Conservation (phyloP, 2,888 invertebrate genomes). For the Tetramorium bicarinatum region DNA sequence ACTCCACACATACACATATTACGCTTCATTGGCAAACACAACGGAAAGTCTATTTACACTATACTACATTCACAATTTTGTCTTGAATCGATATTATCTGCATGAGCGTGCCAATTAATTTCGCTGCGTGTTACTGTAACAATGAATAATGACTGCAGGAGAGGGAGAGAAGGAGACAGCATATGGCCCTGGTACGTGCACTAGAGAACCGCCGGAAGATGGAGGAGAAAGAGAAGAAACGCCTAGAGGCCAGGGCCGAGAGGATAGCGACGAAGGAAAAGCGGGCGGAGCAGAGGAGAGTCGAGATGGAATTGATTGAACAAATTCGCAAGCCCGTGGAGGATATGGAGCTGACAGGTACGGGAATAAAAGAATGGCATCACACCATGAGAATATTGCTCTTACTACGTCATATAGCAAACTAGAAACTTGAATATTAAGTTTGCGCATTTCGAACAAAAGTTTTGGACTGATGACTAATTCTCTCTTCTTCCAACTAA, state of each 20-base stretch:
- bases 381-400: not conserved
- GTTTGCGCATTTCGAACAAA: not conserved
- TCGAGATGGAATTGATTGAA: conserved; percentile 90
- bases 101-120: conserved; percentile 53
- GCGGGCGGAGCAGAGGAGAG: conserved; percentile 91
- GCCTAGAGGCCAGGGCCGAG: conserved; percentile 93
- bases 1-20: not conserved
- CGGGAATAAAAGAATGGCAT: conserved; percentile 24
- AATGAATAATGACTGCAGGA: conserved; percentile 88
- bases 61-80: conserved; percentile 26
- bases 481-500: not conserved
- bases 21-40: conserved; percentile 36
- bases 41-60: not conserved
- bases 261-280: conserved; percentile 95
- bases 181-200: conserved; percentile 95
- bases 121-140: conserved; percentile 16
- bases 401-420: not conserved
- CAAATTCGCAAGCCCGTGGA: conserved; percentile 96
- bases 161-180: conserved; percentile 95
- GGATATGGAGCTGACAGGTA: conserved; percentile 93
- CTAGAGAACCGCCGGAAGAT: conserved; percentile 94
- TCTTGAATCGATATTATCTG: conserved; percentile 51
- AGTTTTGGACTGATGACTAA: not conserved
- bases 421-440: not conserved
- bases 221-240: conserved; percentile 94